Conservation (phyloP, 2,888 invertebrate species). For the Stramonita haemastoma region DNA sequence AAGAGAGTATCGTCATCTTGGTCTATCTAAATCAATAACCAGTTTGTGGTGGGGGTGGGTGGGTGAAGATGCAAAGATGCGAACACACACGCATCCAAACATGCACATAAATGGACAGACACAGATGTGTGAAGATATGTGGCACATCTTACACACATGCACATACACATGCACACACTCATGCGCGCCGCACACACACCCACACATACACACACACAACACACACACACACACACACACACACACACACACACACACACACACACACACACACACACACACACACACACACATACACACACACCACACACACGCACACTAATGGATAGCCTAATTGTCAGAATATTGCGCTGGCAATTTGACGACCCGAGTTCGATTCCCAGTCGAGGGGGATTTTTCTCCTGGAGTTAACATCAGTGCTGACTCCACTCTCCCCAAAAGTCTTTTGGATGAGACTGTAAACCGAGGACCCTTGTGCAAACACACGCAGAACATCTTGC, state of each 20-base stretch:
- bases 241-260: constrained; percentile 21
- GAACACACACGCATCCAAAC: neutral
- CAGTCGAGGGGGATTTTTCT: too few relatives aligned
- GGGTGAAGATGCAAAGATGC: neutral
- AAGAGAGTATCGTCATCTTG: too few relatives aligned
- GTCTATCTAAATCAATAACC: too few relatives aligned
- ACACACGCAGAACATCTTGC: too few relatives aligned
- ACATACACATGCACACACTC: constrained; percentile 7
- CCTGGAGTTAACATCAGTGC: too few relatives aligned
- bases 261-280: neutral
- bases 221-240: neutral
- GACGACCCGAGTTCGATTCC: too few relatives aligned
- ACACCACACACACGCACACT: neutral
- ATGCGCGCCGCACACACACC: neutral
- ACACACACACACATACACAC: constrained; percentile 1
- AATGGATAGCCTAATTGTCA: too few relatives aligned
- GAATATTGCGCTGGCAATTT: too few relatives aligned
- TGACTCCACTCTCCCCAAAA: too few relatives aligned
- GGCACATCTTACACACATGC: neutral
- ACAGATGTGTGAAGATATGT: neutral
- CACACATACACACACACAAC: neutral
- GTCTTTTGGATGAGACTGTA: too few relatives aligned
- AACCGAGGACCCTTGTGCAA: too few relatives aligned
- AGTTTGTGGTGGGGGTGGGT: too few relatives aligned
- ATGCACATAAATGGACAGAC: neutral